Percentiles rank a stretch among this genome's conserved stretches.
Evolutionary conservation across 2,797 vertebrate species (phyloP).

Genomic region (Sorex maritimensis): DNA sequence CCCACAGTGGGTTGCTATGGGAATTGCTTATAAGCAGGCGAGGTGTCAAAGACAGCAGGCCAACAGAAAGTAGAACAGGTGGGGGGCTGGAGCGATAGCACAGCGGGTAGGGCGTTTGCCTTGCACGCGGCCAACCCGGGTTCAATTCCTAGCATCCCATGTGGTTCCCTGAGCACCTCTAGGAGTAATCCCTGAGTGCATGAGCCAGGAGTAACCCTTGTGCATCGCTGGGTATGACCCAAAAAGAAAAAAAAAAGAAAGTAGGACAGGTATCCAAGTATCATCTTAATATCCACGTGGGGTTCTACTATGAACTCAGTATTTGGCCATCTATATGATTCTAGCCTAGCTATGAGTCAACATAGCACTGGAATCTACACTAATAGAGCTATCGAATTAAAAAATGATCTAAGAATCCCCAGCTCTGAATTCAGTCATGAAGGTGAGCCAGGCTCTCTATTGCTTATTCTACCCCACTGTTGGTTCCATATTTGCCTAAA

Average conservation of each 20-base stretch:
- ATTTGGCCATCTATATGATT: constrained; percentile 49
- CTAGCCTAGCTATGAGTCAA: constrained; percentile 59
- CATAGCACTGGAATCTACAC: constrained; percentile 68
- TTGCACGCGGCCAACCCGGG: too few species aligned
- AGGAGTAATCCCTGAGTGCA: too few species aligned
- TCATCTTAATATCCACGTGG: constrained; percentile 18
- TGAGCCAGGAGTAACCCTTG: too few species aligned
- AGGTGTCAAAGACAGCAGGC: constrained; percentile 66
- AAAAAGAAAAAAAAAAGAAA: constrained; percentile 20
- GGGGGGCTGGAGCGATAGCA: background rate
- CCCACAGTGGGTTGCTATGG: constrained; percentile 54
- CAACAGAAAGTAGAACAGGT: constrained; percentile 58
- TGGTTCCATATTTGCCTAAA: constrained; percentile 77
- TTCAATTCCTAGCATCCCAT: too few species aligned
- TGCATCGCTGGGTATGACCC: too few species aligned
- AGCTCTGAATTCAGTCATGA: constrained; percentile 70
- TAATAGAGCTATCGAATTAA: constrained; percentile 70
- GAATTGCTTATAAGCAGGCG: constrained; percentile 68
- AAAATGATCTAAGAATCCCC: constrained; percentile 71
- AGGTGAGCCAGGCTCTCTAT: constrained; percentile 62
- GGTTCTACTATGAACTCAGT: constrained; percentile 18
- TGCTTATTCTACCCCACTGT: constrained; percentile 71
- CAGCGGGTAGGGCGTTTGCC: too few species aligned
- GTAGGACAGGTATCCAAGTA: background rate
- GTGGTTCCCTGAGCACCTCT: too few species aligned